Evolutionary conservation across 2,113 vertebrate species (phyloP), one percentile per base, ranked within the genome.

Genomic region (Tetrax tetrax): DNA sequence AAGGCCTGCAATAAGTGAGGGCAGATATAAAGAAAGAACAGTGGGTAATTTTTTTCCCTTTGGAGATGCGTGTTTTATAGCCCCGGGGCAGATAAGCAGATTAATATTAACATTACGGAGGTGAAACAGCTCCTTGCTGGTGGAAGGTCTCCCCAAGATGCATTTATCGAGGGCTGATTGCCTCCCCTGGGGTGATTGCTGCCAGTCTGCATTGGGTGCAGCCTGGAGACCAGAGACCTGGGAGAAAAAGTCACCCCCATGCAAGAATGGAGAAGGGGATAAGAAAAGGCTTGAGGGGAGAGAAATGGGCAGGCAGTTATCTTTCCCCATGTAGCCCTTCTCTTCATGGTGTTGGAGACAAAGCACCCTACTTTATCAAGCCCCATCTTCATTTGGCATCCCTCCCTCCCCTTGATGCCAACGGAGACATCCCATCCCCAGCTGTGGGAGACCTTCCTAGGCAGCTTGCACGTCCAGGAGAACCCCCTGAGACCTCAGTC

Each of bases 61-160:
- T 53, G 45, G 66, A 88, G 41, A 70, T 12, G 74, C 79, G n/a
- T 19, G 59, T 45, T 97, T 96, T 94, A 96, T 15, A 79, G 54
- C 70, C 28, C 53, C 0, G 0, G 59, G 84, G 59, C 66, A 93
- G 96, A 95, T 96, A 96, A 95, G 82, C 12, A 33, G 75, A 88
- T 89, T 80, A 83, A 83, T 95, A 35, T 83, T 90, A 90, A 93
- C 74, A 24, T 76, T 66, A 28, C 14, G 3, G 66, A 53, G n/a
- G 45, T 54, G 82, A 72, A 93, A 65, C 75, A 47, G 70, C 24
- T 37, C 78, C 50, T 87, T 16, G 61, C 8, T 78, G 25, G 53
- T 43, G 75, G 61, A 70, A 90, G 27, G 54, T 53, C 66, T 93
- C 37, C 37, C 41, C 6, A 0, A 2, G 69, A 69, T 24, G 31